Evolutionary conservation across 1,140 invertebrate species (phyloP), one percentile per base, ranked within the genome.

Genomic region (Zophobas atratus): DNA sequence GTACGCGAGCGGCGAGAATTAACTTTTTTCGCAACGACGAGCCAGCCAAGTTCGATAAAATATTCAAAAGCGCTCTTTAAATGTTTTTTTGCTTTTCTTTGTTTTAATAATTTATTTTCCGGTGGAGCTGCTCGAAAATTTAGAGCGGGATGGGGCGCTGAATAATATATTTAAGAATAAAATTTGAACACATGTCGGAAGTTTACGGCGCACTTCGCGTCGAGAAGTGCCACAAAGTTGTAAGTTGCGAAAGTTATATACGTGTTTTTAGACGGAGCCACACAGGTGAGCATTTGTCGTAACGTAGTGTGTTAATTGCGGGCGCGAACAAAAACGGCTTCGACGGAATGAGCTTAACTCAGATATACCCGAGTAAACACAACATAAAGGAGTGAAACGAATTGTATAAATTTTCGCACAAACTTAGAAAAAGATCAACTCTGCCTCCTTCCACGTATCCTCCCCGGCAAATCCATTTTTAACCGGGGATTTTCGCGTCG

Each of bases 31-130:
- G 41, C 20, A 38, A 67, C 38, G 39, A 67, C 60, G 36, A 38
- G 43, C 38, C n/a, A n/a, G 43, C n/a, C 6, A 57, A 67, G 43
- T 67, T 43, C 41, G 3, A 41, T 41, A 20, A 39, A 41, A 41
- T 67, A 67, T 67, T 67, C 60, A 67, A 1, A 1, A 6, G 56
- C 43, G 6, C n/a, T 43, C 39, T 8, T 67, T 67, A 67, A 67
- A 36, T 60, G 35, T 36, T 36, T 36, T 41, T 41, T 67, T 38
- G 41, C 43, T 67, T 41, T 67, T 39, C 32, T 41, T 41, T 36
- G 20, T 36, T 67, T 67, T 67, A 43, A 48, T 46, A 67, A 48
- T 41, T 67, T 43, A 67, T 67, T 41, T 41, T n/a, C 38, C 36
- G 38, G 8, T 43, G 60, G n/a, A 67, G n/a, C 38, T 6, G 8